Evolutionary conservation across 2,113 vertebrate species (phyloP).

Genomic region (Verasper variegatus): DNA sequence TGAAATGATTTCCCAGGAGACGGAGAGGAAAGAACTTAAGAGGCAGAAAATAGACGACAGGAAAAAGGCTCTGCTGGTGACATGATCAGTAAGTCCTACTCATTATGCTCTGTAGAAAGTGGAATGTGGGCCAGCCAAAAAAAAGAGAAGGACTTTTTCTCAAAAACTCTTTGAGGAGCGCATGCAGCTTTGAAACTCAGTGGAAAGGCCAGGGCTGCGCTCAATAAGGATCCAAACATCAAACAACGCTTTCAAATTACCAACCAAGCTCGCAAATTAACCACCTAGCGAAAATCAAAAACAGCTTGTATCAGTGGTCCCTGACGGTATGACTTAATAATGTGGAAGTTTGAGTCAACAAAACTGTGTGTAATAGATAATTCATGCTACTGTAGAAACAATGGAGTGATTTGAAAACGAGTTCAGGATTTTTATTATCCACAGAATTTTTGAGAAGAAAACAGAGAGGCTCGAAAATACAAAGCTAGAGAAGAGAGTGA

Average conservation of each 20-base stretch:
- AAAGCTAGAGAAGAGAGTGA: constrained; percentile 23
- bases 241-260: constrained; percentile 75
- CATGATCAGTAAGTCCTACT: constrained; percentile 65
- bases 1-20: constrained; percentile 71
- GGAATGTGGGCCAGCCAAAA: constrained; percentile 63
- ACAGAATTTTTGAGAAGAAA: constrained; percentile 25
- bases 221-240: constrained; percentile 65
- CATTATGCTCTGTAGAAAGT: constrained; percentile 66
- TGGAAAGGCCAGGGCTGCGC: constrained; percentile 53
- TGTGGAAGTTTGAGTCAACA: constrained; percentile 72
- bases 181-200: constrained; percentile 60
- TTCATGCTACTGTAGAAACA: constrained; percentile 61
- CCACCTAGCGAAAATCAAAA: constrained; percentile 70
- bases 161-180: constrained; percentile 65
- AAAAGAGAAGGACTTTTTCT: constrained; percentile 40
- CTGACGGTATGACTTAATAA: constrained; percentile 72
- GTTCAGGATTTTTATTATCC: constrained; percentile 17
- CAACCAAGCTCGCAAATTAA: constrained; percentile 71
- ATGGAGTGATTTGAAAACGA: constrained; percentile 38
- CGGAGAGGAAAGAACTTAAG: constrained; percentile 44
- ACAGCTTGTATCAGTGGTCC: constrained; percentile 52
- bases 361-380: constrained; percentile 68
- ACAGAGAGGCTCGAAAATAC: constrained; percentile 2
- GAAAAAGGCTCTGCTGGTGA: constrained; percentile 44
- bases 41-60: constrained; percentile 55